Evolutionary conservation across 2,797 vertebrate genomes (phyloP).

Genomic region (Erpetoichthys calabaricus): DNA sequence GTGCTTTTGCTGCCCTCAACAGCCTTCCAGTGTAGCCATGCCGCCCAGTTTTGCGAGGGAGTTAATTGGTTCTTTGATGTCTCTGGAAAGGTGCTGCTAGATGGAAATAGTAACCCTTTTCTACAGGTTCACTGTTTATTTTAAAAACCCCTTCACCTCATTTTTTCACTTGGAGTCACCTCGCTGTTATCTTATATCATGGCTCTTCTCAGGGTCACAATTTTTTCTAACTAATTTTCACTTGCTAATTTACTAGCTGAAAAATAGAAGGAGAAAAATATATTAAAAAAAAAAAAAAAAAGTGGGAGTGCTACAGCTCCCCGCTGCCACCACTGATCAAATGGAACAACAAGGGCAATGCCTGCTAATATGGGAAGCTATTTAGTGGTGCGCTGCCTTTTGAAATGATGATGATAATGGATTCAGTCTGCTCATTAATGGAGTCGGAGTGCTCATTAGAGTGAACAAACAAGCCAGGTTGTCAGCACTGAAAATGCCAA

Average conservation of each 20-base stretch:
- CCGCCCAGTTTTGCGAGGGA: constrained; percentile 71
- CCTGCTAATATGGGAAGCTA: constrained; percentile 90
- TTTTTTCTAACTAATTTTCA: constrained; percentile 45
- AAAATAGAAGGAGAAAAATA: constrained; percentile 3
- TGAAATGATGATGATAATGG: constrained; percentile 98
- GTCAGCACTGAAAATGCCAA: constrained; percentile 96
- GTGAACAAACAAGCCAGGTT: constrained; percentile 95
- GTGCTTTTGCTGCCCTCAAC: constrained; percentile 66
- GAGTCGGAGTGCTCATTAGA: constrained; percentile 98
- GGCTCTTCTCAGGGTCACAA: constrained; percentile 42
- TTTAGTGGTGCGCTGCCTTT: constrained; percentile 90
- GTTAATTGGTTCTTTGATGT: constrained; percentile 98
- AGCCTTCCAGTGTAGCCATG: constrained; percentile 71
- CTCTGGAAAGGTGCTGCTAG: constrained; percentile 64
- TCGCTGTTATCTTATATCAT: constrained; percentile 31
- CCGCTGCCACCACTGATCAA: constrained; percentile 91
- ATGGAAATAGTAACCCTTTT: constrained; percentile 45
- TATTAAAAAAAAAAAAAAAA: constrained; percentile 21
- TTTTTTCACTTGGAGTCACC: constrained; percentile 25
- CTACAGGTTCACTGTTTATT: constrained; percentile 49
- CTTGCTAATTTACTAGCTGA: constrained; percentile 51
- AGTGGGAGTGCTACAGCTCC: constrained; percentile 55
- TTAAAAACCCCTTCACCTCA: constrained; percentile 21
- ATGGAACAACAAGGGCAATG: constrained; percentile 91
- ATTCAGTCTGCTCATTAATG: constrained; percentile 99